A percentile compares a stretch with the other conserved stretches of the same genome.
Conservation (phyloP, 2,888 invertebrate species). For the Panorpa germanica region DNA sequence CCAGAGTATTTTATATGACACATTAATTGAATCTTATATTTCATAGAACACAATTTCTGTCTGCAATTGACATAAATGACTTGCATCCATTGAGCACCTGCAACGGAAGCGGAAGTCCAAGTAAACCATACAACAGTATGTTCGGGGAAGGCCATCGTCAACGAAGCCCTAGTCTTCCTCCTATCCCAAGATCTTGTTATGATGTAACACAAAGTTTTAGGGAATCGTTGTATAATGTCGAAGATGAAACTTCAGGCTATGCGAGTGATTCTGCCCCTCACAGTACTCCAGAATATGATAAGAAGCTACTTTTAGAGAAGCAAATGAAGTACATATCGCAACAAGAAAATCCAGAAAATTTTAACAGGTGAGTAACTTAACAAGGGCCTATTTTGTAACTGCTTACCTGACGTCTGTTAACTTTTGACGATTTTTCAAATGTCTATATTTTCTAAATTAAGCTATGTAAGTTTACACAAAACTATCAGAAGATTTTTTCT, state of each 20-base stretch:
- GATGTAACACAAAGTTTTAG: conserved; percentile 5
- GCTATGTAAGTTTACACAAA: no score
- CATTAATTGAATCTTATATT: no score
- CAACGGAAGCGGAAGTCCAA: conserved; percentile 5
- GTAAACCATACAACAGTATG: conserved; percentile 5
- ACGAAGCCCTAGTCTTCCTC: conserved; percentile 49
- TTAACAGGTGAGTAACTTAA: no score
- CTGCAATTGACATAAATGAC: background rate
- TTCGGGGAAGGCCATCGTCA: conserved; percentile 13
- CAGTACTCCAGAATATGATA: conserved; percentile 25
- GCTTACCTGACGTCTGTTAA: no score
- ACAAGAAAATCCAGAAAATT: conserved; percentile 17
- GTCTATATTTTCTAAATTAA: no score
- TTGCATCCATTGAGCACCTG: conserved; percentile 4
- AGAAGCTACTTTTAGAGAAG: conserved; percentile 4
- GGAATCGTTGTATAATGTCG: conserved; percentile 26
- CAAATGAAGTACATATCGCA: conserved; percentile 12
- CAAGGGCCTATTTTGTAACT: no score
- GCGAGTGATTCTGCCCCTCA: conserved; percentile 56
- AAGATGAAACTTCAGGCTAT: conserved; percentile 68
- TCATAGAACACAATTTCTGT: background rate
- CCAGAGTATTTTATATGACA: no score
- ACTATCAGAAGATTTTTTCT: no score
- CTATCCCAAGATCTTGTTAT: conserved; percentile 27
- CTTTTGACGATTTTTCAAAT: no score